Percentiles rank a stretch among this genome's conserved stretches.
These are phyloP conservation scores for Chelonus insularis DNA, from an alignment of 1,140 invertebrate species.

Conservation along the genomic window DNA sequence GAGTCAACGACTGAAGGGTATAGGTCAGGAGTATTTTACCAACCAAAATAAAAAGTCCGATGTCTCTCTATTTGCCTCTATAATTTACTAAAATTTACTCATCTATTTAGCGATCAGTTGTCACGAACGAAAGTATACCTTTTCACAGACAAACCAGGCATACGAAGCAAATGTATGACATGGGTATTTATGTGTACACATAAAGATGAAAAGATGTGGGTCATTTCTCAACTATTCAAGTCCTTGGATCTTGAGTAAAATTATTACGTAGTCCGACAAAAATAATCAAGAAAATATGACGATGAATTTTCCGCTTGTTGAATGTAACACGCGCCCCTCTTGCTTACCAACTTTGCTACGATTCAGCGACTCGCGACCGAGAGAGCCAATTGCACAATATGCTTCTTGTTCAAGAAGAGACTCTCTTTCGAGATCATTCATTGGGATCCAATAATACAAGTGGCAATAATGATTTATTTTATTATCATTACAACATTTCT, in stretches of 20 bases:
- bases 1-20: too few species aligned
- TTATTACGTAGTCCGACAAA: not conserved
- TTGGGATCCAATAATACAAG: not conserved
- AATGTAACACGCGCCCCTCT: constrained; percentile 43
- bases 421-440: constrained; percentile 36
- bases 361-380: constrained; percentile 41
- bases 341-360: constrained; percentile 36
- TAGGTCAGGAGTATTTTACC: constrained; percentile 1
- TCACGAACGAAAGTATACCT: constrained; percentile 26
- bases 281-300: constrained; percentile 31
- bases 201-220: not conserved
- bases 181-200: constrained; percentile 9
- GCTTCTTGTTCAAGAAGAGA: constrained; percentile 22
- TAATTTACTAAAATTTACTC: constrained; percentile 18
- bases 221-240: constrained; percentile 1
- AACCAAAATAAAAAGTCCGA: constrained; percentile 6
- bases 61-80: not conserved
- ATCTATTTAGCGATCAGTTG: constrained; percentile 21
- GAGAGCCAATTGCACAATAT: constrained; percentile 2
- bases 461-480: not conserved
- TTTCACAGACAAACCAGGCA: too few species aligned
- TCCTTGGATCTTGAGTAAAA: not conserved
- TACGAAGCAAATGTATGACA: too few species aligned
- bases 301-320: constrained; percentile 49
- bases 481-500: too few species aligned